Base-by-base conservation (phyloP, 2,797 vertebrate genomes). In the Chelon labrosus region DNA sequence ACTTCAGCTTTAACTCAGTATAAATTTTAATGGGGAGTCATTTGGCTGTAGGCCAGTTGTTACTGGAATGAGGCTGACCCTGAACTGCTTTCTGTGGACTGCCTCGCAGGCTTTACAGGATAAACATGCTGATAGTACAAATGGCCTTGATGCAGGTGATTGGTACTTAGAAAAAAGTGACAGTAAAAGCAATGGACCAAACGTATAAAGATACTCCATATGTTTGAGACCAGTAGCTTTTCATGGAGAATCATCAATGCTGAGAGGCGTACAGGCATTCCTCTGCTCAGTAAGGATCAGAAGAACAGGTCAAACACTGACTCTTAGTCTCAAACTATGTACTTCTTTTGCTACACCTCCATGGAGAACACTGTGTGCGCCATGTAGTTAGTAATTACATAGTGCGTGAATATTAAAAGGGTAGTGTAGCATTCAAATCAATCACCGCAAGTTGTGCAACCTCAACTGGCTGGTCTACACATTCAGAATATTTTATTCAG, bases 31-130 rank as follows among this genome's bases (percentile, higher is more conserved):
- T 22, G 22, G 22, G 22, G 22, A 1, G 22, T 22, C 42, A 6
- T 62, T 69, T 82, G 61, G 63, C 60, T 63, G 38, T 37, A 22
- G 46, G 63, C 51, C n/a, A 63, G 19, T 38, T 72, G 25, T 64
- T 60, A 19, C 10, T 56, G 54, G 56, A 73, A 59, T 2, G 35
- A 27, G 3, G 14, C 35, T 74, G 22, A 73, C 37, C 7, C 49
- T 35, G 19, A 60, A n/a, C 13, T 2, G 7, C 51, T 67, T 61
- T 60, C 17, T 13, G 19, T 19, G 16, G n/a, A 37, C 54, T 57
- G 11, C 56, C 41, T 62, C 19, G 39, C 55, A 47, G 55, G 42
- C 13, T 68, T 62, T 51, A 60, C 8, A 47, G 20, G 35, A 66
- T 37, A 14, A 50, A 65, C 11, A 20, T 13, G 2, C 27, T 39